Percentiles rank a stretch among this genome's conserved stretches.
Evolutionary conservation across 1,140 invertebrate species (phyloP).

Genomic region (Drosophila punjabiensis): DNA sequence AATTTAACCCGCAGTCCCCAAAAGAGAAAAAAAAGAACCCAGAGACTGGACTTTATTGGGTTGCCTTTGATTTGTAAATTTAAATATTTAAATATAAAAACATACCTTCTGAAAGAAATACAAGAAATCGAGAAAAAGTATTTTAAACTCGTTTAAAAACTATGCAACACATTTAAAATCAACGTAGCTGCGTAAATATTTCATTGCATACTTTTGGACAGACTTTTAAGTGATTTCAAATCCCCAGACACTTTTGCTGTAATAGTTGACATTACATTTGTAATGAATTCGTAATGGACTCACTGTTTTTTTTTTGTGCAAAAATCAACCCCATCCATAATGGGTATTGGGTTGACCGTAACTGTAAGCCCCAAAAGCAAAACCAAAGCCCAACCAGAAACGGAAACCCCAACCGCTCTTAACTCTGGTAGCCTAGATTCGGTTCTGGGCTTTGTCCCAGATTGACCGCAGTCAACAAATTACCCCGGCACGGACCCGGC

Average conservation of each 20-base stretch:
- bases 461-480: constrained; percentile 60
- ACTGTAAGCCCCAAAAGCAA: background rate
- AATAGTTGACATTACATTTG: background rate
- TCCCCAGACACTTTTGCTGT: background rate
- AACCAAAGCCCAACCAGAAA: constrained; percentile 2
- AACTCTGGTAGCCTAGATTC: constrained; percentile 57
- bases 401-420: constrained; percentile 11
- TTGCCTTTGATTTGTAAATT: background rate
- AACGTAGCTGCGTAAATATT: background rate
- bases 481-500: background rate
- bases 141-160: background rate
- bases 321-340: constrained; percentile 26
- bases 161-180: background rate
- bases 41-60: background rate
- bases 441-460: constrained; percentile 47
- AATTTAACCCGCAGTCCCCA: background rate
- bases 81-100: too few relatives aligned
- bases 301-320: too few relatives aligned
- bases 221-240: background rate
- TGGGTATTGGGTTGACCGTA: constrained; percentile 3
- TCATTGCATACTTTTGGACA: background rate
- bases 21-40: background rate
- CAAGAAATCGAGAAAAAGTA: too few relatives aligned
- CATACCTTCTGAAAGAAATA: too few relatives aligned
- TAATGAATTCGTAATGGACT: background rate